Base-by-base conservation (phyloP, 2,113 vertebrate species). In the Indicator indicator region DNA sequence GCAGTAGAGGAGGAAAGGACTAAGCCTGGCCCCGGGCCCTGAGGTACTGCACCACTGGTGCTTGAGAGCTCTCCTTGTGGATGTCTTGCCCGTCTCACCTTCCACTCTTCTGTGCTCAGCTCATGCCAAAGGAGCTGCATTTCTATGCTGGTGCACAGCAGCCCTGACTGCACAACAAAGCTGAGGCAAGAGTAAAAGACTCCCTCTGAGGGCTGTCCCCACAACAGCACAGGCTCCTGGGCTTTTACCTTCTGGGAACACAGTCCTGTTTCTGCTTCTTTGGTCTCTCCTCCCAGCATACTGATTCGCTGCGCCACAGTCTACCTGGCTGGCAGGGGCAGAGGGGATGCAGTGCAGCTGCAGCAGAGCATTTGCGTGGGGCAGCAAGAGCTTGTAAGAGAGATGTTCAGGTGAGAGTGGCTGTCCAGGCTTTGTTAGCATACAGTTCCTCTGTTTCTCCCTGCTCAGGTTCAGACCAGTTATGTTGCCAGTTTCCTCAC, bases 221-320 rank as follows among this genome's bases (percentile, higher is more conserved):
- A 0, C 0, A 1, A 20, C 8, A 7, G 3, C 77, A 44, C 5
- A 63, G 46, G 20, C 26, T 83, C 11, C 27, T 33, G 58, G 72
- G 40, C n/a, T 86, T 74, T 63, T 8, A 62, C 4, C 3, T 9
- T 23, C 11, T 2, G 4, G 48, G 42, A 82, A 19, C 16, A 8
- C 33, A 32, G 26, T 9, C 16, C 63, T 69, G 20, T 20, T 84
- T 56, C 42, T 87, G n/a, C 16, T 85, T 42, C 70, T 55, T 46
- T 3, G 1, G 24, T 28, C 32, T 75, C 14, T 73, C 16, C 27
- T 15, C 26, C 12, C 70, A 74, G 77, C 9, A 5, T 1, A 1
- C 0, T 16, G 9, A 12, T 55, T 15, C 52, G 20, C 54, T 24
- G 17, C 18, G 30, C 5, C 42, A 11, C 0, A 0, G 27, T 26